Evolutionary conservation across 2,113 vertebrate genomes (phyloP).

Genomic region (Hydropotes inermis): DNA sequence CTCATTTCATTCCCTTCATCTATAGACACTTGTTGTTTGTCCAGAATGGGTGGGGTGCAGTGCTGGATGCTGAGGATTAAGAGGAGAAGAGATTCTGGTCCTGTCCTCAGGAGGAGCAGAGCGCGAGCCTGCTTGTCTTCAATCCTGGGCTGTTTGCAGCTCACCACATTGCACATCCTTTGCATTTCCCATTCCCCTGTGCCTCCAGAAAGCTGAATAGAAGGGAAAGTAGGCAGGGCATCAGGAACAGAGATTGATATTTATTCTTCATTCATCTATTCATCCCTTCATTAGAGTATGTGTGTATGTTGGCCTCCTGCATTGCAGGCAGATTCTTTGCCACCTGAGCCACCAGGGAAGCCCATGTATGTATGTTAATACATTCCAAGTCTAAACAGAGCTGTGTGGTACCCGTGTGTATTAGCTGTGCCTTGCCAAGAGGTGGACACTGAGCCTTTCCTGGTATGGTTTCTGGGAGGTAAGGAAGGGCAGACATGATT

Average conservation of each 20-base stretch:
- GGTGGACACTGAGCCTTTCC: background rate
- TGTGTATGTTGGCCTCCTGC: background rate
- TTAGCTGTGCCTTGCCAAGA: background rate
- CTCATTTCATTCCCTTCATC: background rate
- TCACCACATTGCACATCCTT: background rate
- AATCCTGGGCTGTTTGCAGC: background rate
- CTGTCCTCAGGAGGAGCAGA: background rate
- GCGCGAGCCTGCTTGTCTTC: background rate
- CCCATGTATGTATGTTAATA: background rate
- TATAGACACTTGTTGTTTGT: background rate
- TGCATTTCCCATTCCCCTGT: background rate
- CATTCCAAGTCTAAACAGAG: background rate
- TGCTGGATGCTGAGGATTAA: background rate
- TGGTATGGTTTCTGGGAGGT: background rate
- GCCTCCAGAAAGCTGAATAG: background rate
- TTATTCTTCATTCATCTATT: background rate
- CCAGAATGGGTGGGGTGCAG: too few species aligned
- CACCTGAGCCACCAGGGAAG: background rate
- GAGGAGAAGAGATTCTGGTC: background rate
- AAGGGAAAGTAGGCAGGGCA: background rate
- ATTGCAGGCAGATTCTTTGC: background rate
- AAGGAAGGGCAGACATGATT: background rate
- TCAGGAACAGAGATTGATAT: background rate
- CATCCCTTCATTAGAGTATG: background rate
- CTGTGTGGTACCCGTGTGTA: background rate